phyloP scores from a whole-genome alignment of 1,140 invertebrate species.

The Penaeus japonicus region DNA sequence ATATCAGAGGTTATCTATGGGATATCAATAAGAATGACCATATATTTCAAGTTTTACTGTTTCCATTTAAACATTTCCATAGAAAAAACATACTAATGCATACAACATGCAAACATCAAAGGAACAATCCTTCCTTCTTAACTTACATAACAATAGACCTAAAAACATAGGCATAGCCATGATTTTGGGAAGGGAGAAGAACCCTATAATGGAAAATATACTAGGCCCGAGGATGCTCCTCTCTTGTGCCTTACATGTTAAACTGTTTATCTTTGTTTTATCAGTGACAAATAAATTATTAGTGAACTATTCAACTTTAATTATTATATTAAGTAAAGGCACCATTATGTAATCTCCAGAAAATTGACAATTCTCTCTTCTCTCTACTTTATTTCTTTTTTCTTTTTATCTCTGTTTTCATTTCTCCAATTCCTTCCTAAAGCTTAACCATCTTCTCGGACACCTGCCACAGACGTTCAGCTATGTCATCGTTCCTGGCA shows the following conservation, averaged over 20 bases:
- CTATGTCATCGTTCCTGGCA: constrained; percentile 65
- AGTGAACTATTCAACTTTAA: constrained; percentile 1
- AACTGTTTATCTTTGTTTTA: neutral
- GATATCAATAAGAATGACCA: too few species aligned
- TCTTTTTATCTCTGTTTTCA: neutral
- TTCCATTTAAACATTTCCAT: too few species aligned
- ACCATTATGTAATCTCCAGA: too few species aligned
- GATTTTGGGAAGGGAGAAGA: neutral
- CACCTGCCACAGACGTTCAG: constrained; percentile 78
- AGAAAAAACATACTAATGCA: too few species aligned
- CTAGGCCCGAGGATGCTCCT: too few species aligned
- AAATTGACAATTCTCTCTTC: too few species aligned
- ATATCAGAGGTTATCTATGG: too few species aligned
- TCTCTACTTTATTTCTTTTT: neutral
- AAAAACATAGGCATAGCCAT: neutral
- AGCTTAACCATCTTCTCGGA: constrained; percentile 71
- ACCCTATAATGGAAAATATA: too few species aligned
- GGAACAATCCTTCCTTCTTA: neutral
- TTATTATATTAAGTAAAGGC: too few species aligned
- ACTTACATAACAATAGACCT: neutral
- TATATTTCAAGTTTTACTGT: too few species aligned
- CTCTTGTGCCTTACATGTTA: constrained; percentile 6
- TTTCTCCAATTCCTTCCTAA: neutral
- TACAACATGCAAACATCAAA: neutral
- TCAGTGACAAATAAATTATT: neutral